Percentiles rank a stretch among this genome's conserved stretches.
Evolutionary conservation across 2,113 vertebrate genomes (phyloP).

Genomic region (Brienomyrus longianalis): DNA sequence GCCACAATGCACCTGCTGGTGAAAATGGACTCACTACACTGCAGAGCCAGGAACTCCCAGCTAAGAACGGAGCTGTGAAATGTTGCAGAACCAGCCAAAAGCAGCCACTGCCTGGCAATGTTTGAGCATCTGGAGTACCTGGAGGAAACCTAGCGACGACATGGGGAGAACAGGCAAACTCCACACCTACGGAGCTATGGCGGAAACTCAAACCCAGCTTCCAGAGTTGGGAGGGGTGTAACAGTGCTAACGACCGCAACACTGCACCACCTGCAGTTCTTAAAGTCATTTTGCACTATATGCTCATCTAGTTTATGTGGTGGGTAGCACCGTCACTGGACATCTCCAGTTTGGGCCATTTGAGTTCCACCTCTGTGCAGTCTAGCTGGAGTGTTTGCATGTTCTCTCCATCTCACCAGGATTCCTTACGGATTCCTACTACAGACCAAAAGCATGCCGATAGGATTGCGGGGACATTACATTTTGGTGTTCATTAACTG

Average conservation of each 20-base stretch:
- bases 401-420: not conserved
- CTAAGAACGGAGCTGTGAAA: not conserved
- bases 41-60: not conserved
- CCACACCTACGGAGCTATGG: not conserved
- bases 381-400: not conserved
- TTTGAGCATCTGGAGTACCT: not conserved
- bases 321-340: not conserved
- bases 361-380: not conserved
- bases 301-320: not conserved
- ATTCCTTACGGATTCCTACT: not conserved
- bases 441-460: not conserved
- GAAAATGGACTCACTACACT: not conserved
- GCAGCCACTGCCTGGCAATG: not conserved
- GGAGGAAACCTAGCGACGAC: not conserved
- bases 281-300: not conserved
- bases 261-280: not conserved
- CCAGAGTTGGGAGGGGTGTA: not conserved
- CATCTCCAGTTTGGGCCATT: not conserved
- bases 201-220: not conserved
- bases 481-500: not conserved
- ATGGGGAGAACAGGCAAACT: not conserved
- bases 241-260: not conserved
- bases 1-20: not conserved
- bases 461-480: not conserved
- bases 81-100: not conserved